Conservation (phyloP, 2,888 invertebrate species). For the Polyommatus icarus region DNA sequence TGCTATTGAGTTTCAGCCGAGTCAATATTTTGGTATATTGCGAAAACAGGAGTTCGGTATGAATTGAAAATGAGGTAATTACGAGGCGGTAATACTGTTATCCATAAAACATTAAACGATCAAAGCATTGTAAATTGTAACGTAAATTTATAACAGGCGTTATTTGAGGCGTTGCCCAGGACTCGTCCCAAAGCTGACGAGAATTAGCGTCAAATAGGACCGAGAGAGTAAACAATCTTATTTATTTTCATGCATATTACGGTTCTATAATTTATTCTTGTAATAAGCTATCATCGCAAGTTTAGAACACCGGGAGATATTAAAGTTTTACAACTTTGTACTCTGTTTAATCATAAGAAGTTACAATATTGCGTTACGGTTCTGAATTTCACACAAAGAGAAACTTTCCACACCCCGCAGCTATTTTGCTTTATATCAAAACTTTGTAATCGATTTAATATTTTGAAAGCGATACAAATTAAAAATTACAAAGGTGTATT, state of each 20-base stretch:
- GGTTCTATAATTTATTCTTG: background rate
- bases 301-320: background rate
- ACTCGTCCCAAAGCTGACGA: background rate
- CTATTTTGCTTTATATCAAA: constrained; percentile 3
- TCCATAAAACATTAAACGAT: constrained; percentile 16
- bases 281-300: background rate
- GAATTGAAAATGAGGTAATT: constrained; percentile 16
- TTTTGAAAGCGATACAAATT: background rate
- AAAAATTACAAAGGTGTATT: background rate
- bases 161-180: background rate
- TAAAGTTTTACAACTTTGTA: constrained; percentile 18
- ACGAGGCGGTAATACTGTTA: background rate
- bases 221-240: too few relatives aligned
- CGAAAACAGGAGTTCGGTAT: background rate
- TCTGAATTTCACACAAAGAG: constrained; percentile 8
- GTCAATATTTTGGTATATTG: constrained; percentile 1
- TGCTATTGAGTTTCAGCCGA: background rate
- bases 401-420: background rate
- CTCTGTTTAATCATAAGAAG: constrained; percentile 24
- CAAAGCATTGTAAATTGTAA: constrained; percentile 16
- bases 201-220: background rate
- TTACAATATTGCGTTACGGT: constrained; percentile 8
- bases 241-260: background rate
- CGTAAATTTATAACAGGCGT: constrained; percentile 9
- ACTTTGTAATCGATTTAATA: background rate